Base-by-base conservation (phyloP, 2,797 vertebrate genomes). In the Anniella stebbinsi region DNA sequence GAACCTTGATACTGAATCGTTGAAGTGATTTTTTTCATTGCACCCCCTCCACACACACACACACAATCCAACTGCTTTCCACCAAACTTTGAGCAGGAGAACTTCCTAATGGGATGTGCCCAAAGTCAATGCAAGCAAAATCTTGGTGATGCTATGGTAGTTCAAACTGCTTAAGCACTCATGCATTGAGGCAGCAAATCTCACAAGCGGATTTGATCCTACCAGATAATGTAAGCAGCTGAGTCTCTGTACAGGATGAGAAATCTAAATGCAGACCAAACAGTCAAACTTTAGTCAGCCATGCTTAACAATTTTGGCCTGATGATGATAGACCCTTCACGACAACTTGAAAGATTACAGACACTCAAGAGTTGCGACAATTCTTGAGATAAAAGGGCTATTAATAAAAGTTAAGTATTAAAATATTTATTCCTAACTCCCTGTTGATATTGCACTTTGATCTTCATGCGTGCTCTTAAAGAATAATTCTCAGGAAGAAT, bases 361-460 rank as follows among this genome's bases (percentile, higher is more conserved):
- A 51, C 30, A 67, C 60, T 57, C 23, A 38, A 57, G 28, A 87
- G 25, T 38, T 81, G 54, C 18, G 25, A 60, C 66, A 84, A 41
- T 21, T 73, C 13, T 83, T 72, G 57, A 87, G 80, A 83, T 60
- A 83, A 90, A 95, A 88, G 54, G 81, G n/a, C 57, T 86, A 48
- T 28, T 88, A 90, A 81, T 33, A 82, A 87, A 54, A 89, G 30
- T 73, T 89, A 63, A 30, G 69, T 83, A 91, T 70, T 69, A 85
- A 87, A 91, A 86, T 70, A 25, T 60, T 91, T 1, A 72, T 92
- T 93, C 63, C 80, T 81, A 30, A 28, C 69, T 77, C 80, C 38
- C 57, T 18, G 41, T 18, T n/a, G 87, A 82, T 87, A 23, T 86
- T 75, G n/a, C 10, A 23, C 91, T 86, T 92, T 93, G 9, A 91